These are phyloP conservation scores for Danio jaintianensis DNA, from an alignment of 2,797 vertebrate species.

Conservation along the genomic window DNA sequence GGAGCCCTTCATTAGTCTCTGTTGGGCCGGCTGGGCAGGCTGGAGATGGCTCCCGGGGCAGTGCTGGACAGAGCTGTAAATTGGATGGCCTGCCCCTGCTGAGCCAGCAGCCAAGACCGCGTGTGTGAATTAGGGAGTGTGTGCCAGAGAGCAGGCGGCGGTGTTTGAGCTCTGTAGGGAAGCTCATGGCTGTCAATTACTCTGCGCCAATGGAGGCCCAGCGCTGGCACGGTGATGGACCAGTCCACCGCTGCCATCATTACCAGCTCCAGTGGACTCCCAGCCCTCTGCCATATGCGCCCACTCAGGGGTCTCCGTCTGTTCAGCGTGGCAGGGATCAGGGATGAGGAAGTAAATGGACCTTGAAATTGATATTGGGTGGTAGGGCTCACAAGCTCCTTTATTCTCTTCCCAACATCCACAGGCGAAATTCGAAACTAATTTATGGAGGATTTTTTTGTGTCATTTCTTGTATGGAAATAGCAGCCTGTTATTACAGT, in stretches of 20 bases:
- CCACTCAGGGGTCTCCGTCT: constrained; percentile 65
- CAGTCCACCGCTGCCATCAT: constrained; percentile 61
- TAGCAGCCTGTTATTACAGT: constrained; percentile 57
- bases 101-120: constrained; percentile 59
- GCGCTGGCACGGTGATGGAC: constrained; percentile 55
- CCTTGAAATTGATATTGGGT: constrained; percentile 68
- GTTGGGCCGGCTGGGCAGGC: constrained; percentile 55
- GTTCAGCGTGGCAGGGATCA: constrained; percentile 59
- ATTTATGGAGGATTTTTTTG: constrained; percentile 54
- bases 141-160: constrained; percentile 44
- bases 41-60: constrained; percentile 61
- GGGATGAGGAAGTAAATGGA: constrained; percentile 65
- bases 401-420: constrained; percentile 56
- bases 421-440: constrained; percentile 59
- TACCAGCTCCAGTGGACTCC: constrained; percentile 63
- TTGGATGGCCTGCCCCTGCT: constrained; percentile 66
- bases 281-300: constrained; percentile 63
- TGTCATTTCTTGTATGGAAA: constrained; percentile 56
- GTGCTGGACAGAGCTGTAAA: constrained; percentile 65
- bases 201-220: constrained; percentile 51
- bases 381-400: constrained; percentile 60
- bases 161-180: constrained; percentile 50
- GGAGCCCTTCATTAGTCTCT: constrained; percentile 63
- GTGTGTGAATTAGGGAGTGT: constrained; percentile 60
- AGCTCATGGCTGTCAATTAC: constrained; percentile 64